Conservation (phyloP, 2,113 vertebrate species). For the Erinaceus europaeus region DNA sequence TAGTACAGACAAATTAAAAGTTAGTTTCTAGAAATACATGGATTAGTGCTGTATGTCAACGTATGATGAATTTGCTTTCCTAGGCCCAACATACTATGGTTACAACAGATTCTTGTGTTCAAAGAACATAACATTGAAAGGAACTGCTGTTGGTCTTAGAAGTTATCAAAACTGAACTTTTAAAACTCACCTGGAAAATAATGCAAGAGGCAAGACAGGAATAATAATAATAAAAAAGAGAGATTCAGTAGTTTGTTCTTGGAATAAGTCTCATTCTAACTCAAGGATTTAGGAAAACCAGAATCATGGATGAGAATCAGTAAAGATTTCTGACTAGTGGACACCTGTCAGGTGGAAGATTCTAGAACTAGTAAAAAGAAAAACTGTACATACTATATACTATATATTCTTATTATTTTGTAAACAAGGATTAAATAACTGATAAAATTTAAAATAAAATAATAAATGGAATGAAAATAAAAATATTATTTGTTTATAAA, state of each 20-base stretch:
- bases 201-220: background rate
- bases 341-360: background rate
- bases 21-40: background rate
- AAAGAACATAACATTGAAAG: background rate
- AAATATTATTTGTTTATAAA: no score
- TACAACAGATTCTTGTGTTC: background rate
- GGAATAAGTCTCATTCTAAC: background rate
- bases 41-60: background rate
- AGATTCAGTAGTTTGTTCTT: background rate
- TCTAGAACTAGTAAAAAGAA: background rate
- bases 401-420: background rate
- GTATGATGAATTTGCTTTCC: background rate
- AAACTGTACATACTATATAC: background rate
- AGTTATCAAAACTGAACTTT: background rate
- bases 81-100: background rate
- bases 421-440: no score
- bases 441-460: no score
- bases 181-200: background rate
- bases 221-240: background rate
- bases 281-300: background rate
- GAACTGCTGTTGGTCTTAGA: background rate
- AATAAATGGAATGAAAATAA: no score
- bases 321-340: background rate
- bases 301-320: background rate
- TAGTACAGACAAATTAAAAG: no score